phyloP scores from a whole-genome alignment of 2,113 vertebrate species.

The Calyptommatus sinebrachiatus region DNA sequence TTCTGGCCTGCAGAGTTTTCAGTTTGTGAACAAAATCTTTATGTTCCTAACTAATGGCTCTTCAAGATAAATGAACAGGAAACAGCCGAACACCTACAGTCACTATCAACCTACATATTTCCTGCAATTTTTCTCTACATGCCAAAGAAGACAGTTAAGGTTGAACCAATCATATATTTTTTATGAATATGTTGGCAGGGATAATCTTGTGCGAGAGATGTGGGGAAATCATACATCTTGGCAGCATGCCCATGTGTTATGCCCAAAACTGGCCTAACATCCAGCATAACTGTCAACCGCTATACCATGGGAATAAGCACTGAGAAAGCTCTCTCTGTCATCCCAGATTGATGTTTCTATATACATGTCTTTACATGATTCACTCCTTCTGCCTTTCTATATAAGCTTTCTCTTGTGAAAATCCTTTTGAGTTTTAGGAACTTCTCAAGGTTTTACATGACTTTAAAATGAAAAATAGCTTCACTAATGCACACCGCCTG shows the following conservation, averaged over 20 bases:
- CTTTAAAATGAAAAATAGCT: slow-evolving; percentile 41
- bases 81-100: neutral
- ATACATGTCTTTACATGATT: slow-evolving; percentile 38
- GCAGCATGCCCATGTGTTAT: neutral
- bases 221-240: neutral
- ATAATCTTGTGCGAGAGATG: neutral
- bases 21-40: neutral
- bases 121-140: neutral
- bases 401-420: slow-evolving; percentile 36
- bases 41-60: neutral
- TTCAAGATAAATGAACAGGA: neutral
- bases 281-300: neutral
- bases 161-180: neutral
- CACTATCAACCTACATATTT: neutral
- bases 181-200: neutral
- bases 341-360: neutral
- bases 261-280: neutral
- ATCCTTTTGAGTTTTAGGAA: slow-evolving; percentile 24
- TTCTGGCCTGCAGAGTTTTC: neutral
- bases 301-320: neutral
- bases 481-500: slow-evolving; percentile 26
- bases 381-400: slow-evolving; percentile 36
- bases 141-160: neutral
- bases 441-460: slow-evolving; percentile 33
- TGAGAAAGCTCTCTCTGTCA: neutral